A percentile compares a stretch with the other conserved stretches of the same genome.
These are phyloP conservation scores for Dolichotis patagonum DNA, from an alignment of 2,113 vertebrate species.

Conservation along the genomic window DNA sequence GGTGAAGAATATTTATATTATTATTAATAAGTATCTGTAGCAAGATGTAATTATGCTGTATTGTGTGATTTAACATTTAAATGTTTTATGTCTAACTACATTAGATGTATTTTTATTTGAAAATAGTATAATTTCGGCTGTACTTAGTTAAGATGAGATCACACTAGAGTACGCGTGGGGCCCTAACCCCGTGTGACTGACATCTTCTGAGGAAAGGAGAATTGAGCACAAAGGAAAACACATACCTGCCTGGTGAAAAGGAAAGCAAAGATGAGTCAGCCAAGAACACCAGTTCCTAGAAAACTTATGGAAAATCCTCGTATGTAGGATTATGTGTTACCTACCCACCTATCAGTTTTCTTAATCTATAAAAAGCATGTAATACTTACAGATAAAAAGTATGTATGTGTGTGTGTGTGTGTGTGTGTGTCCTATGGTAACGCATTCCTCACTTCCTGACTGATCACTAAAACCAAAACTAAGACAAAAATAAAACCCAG, in stretches of 20 bases:
- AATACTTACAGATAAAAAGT: too few relatives aligned
- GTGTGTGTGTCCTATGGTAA: too few relatives aligned
- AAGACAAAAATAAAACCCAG: not conserved
- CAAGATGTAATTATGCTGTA: not conserved
- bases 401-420: too few relatives aligned
- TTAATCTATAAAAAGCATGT: not conserved
- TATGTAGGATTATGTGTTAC: not conserved
- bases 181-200: not conserved
- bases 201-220: not conserved
- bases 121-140: not conserved
- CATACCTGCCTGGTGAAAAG: not conserved
- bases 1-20: not conserved
- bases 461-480: not conserved
- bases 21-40: not conserved
- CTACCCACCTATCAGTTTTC: not conserved
- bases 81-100: not conserved
- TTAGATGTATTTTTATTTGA: not conserved
- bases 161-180: fast-evolving
- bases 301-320: not conserved
- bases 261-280: not conserved
- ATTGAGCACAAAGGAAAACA: not conserved
- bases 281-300: not conserved
- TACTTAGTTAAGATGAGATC: not conserved
- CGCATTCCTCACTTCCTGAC: not conserved
- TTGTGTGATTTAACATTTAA: not conserved